Percentiles rank a stretch among this genome's conserved stretches.
These are phyloP conservation scores for Rhyacichthys aspro DNA, from an alignment of 2,797 vertebrate species.

Conservation along the genomic window DNA sequence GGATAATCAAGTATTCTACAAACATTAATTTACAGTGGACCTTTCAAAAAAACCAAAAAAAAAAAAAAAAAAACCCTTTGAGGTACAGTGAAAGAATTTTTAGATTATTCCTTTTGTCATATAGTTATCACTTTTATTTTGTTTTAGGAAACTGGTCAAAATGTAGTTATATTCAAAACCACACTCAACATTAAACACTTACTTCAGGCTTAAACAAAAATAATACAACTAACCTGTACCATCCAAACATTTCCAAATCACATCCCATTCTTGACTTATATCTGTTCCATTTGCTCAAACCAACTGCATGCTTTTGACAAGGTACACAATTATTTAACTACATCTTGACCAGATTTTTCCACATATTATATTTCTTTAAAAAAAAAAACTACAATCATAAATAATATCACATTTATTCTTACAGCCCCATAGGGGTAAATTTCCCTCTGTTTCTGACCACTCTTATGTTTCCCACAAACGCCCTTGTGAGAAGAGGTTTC, in stretches of 20 bases:
- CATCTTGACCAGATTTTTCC: conserved; percentile 70
- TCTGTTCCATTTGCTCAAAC: conserved; percentile 24
- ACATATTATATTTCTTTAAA: conserved; percentile 49
- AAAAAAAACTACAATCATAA: conserved; percentile 75
- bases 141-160: conserved; percentile 72
- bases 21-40: no score
- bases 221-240: not conserved
- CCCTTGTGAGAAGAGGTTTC: conserved; percentile 46
- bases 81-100: conserved; percentile 15
- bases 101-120: conserved; percentile 33
- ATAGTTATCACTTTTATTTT: conserved; percentile 58
- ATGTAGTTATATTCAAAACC: conserved; percentile 64
- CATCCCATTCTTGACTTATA: conserved; percentile 14
- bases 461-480: conserved; percentile 49
- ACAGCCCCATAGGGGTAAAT: conserved; percentile 84
- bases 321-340: conserved; percentile 55
- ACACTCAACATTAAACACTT: conserved; percentile 51
- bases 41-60: not conserved
- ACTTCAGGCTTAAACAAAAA: conserved; percentile 26
- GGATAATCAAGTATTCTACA: not conserved
- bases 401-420: conserved; percentile 62
- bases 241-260: conserved; percentile 24
- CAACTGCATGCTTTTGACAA: conserved; percentile 60
- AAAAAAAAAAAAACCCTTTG: no score
- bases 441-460: conserved; percentile 37